Conservation (phyloP, 2,888 invertebrate species). For the Muschampia plurimacula region DNA sequence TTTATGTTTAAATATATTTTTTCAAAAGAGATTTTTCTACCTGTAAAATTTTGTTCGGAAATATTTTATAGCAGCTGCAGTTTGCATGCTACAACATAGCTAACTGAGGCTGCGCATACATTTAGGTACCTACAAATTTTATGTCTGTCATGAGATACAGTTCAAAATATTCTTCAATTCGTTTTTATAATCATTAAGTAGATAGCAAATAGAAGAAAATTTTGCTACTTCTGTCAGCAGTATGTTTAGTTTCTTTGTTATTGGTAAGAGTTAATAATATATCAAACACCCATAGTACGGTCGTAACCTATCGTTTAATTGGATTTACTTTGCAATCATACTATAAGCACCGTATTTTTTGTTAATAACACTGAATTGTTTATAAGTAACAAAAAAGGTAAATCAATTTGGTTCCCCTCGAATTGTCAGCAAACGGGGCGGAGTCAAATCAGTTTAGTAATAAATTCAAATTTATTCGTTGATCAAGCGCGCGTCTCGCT, state of each 20-base stretch:
- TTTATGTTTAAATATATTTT: slow-evolving; percentile 34
- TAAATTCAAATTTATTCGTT: slow-evolving; percentile 85
- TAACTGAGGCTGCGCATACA: background rate
- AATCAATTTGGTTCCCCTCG: slow-evolving; percentile 81
- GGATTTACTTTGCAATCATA: background rate
- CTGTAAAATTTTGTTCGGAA: slow-evolving; percentile 18
- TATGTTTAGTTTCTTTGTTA: too few species aligned
- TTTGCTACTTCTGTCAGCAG: too few species aligned
- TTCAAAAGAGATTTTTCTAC: slow-evolving; percentile 22
- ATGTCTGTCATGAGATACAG: background rate
- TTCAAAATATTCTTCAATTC: too few species aligned
- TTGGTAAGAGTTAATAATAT: too few species aligned
- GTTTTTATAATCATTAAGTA: too few species aligned
- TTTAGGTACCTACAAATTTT: background rate
- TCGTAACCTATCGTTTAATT: background rate
- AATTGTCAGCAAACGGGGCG: slow-evolving; percentile 69
- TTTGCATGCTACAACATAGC: background rate
- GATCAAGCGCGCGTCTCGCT: slow-evolving; percentile 74
- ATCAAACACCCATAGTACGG: too few species aligned
- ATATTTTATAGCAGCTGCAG: slow-evolving; percentile 18
- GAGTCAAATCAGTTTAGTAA: slow-evolving; percentile 75
- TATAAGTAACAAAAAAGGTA: slow-evolving; percentile 48
- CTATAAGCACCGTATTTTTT: slow-evolving; percentile 19
- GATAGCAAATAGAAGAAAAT: too few species aligned
- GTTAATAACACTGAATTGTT: slow-evolving; percentile 25